phyloP scores from a whole-genome alignment of 2,888 invertebrate genomes.

The Napeogenes inachia region DNA sequence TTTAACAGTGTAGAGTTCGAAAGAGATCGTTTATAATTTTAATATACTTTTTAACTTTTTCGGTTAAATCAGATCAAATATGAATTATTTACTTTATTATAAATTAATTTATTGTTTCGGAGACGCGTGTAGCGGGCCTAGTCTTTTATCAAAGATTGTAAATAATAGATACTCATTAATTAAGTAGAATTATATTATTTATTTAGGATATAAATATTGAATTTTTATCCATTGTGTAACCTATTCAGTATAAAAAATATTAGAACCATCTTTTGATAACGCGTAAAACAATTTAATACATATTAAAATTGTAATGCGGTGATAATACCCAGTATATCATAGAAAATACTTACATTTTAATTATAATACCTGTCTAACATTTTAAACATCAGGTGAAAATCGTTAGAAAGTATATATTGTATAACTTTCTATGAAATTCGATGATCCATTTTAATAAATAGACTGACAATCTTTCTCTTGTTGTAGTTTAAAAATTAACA shows the following conservation, averaged over 20 bases:
- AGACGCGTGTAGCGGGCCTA: conserved; percentile 48
- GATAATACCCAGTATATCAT: neutral
- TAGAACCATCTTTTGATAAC: conserved; percentile 9
- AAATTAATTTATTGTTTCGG: conserved; percentile 18
- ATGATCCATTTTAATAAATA: neutral
- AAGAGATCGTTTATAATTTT: neutral
- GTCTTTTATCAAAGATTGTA: conserved; percentile 71
- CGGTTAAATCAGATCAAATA: neutral
- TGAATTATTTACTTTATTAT: conserved; percentile 16
- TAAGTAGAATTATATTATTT: conserved; percentile 67
- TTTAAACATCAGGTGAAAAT: neutral
- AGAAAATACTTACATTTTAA: neutral
- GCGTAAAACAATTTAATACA: conserved; percentile 1
- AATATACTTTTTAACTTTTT: neutral
- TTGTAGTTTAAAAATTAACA: neutral
- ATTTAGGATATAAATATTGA: conserved; percentile 57
- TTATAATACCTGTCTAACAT: neutral
- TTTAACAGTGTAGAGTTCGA: no score
- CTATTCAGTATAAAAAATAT: conserved; percentile 16
- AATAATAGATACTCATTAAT: conserved; percentile 72
- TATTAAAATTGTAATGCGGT: neutral
- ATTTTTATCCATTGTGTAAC: conserved; percentile 52
- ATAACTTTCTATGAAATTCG: neutral
- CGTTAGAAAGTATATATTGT: neutral
- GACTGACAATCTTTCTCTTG: neutral